These are phyloP conservation scores for Drosophila kikkawai DNA, from an alignment of 1,140 invertebrate species.

Conservation along the genomic window DNA sequence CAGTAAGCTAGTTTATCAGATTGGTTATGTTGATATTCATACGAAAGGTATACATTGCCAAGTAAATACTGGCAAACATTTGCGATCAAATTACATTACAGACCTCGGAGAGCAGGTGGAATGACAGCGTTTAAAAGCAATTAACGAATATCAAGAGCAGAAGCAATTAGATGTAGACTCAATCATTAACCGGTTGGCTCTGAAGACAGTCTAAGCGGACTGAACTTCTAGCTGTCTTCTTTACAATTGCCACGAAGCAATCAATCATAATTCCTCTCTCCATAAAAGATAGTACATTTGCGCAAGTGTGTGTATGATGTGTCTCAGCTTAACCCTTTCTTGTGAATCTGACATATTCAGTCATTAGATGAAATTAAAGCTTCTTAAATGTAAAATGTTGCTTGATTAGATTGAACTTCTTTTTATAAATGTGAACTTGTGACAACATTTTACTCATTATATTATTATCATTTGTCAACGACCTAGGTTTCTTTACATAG, in stretches of 20 bases:
- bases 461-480: too few relatives aligned
- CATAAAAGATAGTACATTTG: constrained; percentile 7
- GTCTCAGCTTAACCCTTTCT: constrained; percentile 7
- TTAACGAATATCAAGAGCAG: constrained; percentile 35
- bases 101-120: background rate
- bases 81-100: background rate
- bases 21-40: constrained; percentile 5
- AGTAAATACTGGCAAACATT: constrained; percentile 9
- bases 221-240: constrained; percentile 18
- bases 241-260: constrained; percentile 21
- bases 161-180: constrained; percentile 19
- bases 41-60: background rate
- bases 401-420: background rate
- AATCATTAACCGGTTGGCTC: constrained; percentile 32
- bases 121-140: constrained; percentile 14
- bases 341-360: background rate
- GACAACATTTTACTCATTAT: too few relatives aligned
- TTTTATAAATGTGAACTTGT: background rate
- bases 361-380: constrained; percentile 2
- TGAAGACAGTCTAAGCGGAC: constrained; percentile 13
- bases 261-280: constrained; percentile 28
- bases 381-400: background rate
- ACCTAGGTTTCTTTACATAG: background rate
- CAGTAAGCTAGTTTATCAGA: constrained; percentile 22
- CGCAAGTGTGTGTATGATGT: background rate